Conservation (phyloP, 2,113 vertebrate species). For the Mus spicilegus region DNA sequence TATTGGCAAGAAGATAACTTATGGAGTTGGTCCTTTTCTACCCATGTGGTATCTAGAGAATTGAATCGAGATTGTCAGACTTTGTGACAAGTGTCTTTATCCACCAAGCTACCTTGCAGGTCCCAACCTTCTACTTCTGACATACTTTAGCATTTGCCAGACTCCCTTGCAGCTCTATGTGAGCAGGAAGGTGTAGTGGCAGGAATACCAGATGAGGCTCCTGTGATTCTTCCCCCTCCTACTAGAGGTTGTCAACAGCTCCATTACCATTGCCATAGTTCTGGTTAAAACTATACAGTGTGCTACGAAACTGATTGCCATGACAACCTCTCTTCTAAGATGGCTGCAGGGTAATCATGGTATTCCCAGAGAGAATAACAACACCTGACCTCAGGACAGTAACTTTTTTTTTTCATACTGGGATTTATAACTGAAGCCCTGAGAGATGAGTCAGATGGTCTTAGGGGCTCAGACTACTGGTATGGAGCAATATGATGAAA, state of each 20-base stretch:
- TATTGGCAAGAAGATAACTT: too few relatives aligned
- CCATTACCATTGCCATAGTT: not conserved
- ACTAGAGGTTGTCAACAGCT: not conserved
- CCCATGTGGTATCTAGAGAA: not conserved
- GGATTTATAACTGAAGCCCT: not conserved
- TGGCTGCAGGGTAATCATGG: not conserved
- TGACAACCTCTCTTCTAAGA: not conserved
- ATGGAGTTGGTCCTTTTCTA: not conserved
- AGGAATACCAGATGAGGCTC: not conserved
- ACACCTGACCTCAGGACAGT: not conserved
- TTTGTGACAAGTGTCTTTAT: not conserved
- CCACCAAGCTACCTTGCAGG: not conserved
- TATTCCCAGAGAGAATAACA: not conserved
- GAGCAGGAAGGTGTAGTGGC: not conserved
- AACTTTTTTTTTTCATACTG: not conserved
- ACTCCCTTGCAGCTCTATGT: not conserved
- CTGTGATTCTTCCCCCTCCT: not conserved
- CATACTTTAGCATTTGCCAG: not conserved
- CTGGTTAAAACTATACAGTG: not conserved
- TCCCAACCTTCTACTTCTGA: too few relatives aligned
- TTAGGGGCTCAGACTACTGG: not conserved
- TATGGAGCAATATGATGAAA: not conserved
- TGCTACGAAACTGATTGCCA: not conserved
- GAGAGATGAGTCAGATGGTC: not conserved
- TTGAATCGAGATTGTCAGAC: not conserved